These are phyloP conservation scores for Umimayanthus chanpuru DNA, from an alignment of 92 coral and sea anemone species.

Conservation along the genomic window DNA sequence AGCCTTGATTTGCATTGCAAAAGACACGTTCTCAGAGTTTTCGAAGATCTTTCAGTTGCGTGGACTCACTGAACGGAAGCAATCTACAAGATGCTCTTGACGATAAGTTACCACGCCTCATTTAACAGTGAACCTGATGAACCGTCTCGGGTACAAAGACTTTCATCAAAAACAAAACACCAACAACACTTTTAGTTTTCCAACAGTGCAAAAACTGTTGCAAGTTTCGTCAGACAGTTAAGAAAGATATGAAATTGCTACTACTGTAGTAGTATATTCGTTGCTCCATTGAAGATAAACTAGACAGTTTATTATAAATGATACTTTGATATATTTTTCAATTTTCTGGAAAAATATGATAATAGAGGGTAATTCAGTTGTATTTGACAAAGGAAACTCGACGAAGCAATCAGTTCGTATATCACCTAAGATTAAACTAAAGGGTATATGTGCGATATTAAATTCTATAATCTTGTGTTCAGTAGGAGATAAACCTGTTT, in stretches of 20 bases:
- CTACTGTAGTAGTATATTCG: no score
- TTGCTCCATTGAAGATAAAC: background rate
- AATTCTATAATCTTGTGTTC: background rate
- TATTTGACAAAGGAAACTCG: background rate
- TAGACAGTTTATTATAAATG: no score
- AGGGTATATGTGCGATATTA: background rate
- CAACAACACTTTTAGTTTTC: background rate
- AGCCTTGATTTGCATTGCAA: background rate
- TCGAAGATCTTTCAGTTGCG: background rate
- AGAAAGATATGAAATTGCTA: background rate
- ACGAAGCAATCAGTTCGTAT: background rate
- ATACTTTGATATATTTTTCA: no score
- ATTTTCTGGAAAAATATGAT: no score
- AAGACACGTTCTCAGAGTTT: no score
- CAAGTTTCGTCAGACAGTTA: background rate
- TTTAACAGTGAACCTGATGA: background rate
- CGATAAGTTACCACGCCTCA: background rate
- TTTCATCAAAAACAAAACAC: background rate
- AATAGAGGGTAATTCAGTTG: no score
- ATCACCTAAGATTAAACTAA: background rate
- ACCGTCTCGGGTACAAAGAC: no score
- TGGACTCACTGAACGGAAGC: background rate
- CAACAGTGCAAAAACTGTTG: background rate
- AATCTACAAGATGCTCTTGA: background rate
- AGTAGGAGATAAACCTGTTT: background rate